Conservation (phyloP, 2,888 invertebrate genomes). For the Caenorhabditis afra region DNA sequence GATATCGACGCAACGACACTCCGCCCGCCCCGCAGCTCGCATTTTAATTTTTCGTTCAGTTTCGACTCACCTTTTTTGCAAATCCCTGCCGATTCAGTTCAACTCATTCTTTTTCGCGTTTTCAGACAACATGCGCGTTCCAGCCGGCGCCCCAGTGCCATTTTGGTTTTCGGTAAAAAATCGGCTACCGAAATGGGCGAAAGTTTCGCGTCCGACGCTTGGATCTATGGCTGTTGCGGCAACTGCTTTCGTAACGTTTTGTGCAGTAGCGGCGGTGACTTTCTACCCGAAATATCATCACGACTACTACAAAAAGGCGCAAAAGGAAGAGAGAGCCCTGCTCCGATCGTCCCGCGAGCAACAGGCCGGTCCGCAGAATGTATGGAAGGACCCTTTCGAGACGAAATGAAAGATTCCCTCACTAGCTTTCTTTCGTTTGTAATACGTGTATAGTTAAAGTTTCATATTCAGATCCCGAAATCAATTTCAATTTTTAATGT, state of each 20-base stretch:
- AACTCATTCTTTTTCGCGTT: not conserved
- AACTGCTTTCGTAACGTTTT: conserved; percentile 66
- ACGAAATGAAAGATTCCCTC: conserved; percentile 52
- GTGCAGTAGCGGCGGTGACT: conserved; percentile 72
- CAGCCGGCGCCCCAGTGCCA: conserved; percentile 74
- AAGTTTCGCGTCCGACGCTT: conserved; percentile 60
- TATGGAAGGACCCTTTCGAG: conserved; percentile 76
- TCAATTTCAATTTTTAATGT: no score
- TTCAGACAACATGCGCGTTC: conserved; percentile 67
- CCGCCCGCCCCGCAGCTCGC: conserved; percentile 10
- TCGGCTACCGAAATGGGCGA: conserved; percentile 62
- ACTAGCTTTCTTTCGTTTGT: conserved; percentile 6
- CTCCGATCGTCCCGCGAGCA: conserved; percentile 70
- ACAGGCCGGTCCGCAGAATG: conserved; percentile 70
- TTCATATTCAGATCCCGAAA: no score
- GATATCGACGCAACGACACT: conserved; percentile 1
- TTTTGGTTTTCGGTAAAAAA: conserved; percentile 72
- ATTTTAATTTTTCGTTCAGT: not conserved
- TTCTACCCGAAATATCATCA: conserved; percentile 71
- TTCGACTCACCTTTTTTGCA: not conserved
- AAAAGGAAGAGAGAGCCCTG: conserved; percentile 72
- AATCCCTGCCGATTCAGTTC: no score
- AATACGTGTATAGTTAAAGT: conserved; percentile 22
- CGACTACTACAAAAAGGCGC: conserved; percentile 74
- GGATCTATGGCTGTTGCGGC: conserved; percentile 74